Conservation (phyloP, 2,113 vertebrate genomes). For the Haliaeetus leucogaster region DNA sequence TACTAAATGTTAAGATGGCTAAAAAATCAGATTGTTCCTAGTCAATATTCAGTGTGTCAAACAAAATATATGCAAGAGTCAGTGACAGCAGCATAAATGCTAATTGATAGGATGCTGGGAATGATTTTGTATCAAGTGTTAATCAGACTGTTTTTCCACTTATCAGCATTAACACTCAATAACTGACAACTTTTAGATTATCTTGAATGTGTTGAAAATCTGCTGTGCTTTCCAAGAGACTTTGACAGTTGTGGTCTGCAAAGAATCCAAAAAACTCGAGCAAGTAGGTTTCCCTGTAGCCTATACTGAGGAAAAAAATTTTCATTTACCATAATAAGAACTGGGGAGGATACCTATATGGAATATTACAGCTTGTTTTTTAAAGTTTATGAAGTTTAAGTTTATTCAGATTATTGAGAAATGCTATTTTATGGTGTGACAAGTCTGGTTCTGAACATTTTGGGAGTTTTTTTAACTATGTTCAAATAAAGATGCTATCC, state of each 20-base stretch:
- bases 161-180: neutral
- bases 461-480: neutral
- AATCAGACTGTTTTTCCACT: neutral
- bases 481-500: neutral
- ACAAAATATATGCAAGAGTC: neutral
- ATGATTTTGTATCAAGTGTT: slow-evolving; percentile 5
- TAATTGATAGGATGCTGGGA: neutral
- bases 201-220: neutral
- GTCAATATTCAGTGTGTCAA: neutral
- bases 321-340: neutral
- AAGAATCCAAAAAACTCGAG: neutral
- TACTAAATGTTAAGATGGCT: neutral
- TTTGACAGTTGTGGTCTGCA: neutral
- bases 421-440: neutral
- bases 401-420: neutral
- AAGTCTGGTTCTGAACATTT: neutral
- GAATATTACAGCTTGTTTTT: neutral
- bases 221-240: neutral
- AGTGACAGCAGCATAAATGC: neutral
- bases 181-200: neutral
- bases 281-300: neutral
- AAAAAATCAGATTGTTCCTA: neutral
- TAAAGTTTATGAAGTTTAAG: neutral
- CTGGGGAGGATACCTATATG: fast-evolving
- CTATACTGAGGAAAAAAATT: fast-evolving